phyloP scores from a whole-genome alignment of 2,113 vertebrate species.

The Trogon melanurus region DNA sequence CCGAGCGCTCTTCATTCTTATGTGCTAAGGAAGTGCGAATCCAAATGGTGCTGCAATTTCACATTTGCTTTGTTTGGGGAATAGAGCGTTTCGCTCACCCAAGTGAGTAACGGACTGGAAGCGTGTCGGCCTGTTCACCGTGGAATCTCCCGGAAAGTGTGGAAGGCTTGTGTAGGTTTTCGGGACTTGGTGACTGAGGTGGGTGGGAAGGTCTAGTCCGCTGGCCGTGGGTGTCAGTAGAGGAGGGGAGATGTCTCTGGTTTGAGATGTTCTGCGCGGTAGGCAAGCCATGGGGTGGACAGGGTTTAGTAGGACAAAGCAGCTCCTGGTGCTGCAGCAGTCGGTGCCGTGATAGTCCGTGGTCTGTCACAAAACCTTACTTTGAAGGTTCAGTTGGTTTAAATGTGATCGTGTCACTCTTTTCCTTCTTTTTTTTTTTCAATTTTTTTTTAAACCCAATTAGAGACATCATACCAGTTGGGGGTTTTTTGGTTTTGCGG shows the following conservation, averaged over 20 bases:
- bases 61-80: neutral
- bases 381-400: neutral
- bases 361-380: neutral
- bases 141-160: neutral
- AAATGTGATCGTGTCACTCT: neutral
- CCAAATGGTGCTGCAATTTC: neutral
- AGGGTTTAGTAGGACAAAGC: neutral
- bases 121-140: neutral
- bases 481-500: too few species aligned
- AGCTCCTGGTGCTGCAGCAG: neutral
- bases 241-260: neutral
- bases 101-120: neutral
- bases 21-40: neutral
- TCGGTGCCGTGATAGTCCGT: neutral
- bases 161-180: neutral
- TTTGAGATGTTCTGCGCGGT: neutral
- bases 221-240: accelerated
- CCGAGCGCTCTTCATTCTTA: neutral
- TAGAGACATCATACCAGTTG: neutral
- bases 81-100: neutral
- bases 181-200: neutral
- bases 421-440: neutral
- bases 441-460: neutral
- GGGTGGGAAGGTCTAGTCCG: neutral
- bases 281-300: neutral